Base-by-base conservation (phyloP, 2,888 invertebrate genomes). In the Steromphala cineraria region DNA sequence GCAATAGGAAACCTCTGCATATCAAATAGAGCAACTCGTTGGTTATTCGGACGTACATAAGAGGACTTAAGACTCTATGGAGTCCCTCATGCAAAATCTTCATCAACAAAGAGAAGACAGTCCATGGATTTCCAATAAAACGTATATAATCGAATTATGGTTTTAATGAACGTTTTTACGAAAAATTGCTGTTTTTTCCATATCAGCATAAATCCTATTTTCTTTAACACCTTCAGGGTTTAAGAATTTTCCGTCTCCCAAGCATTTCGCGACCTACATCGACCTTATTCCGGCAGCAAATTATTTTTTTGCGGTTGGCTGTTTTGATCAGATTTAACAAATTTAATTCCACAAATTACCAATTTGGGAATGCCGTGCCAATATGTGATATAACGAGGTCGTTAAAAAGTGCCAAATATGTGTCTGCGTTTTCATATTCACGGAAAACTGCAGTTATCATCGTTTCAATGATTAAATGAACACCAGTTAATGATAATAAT, bases 281-380 rank as follows among this genome's bases (percentile, higher is more conserved):
- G 36, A 71, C 71, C 71, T 71, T 36, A 40, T 36, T 36, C 71
- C 62, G 36, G 19, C 36, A 24, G 71, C 71, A 40, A 71, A 71
- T 71, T 36, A 71, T 71, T 71, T 40, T 71, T 71, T 24, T 71
- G 71, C 71, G 71, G 71, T 71, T 71, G 36, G 28, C 71, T 36
- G 71, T 36, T 71, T 71, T 36, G 31, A 71, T 71, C 40, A 71
- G 71, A 71, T 71, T 71, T 71, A 36, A 36, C n/a, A 40, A 71
- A 71, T 71, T 36, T 36, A 71, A 71, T 71, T 71, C 36, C 19
- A 36, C 17, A 17, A 71, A 71, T 71, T 71, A 71, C 36, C 71
- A 71, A 71, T 40, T 71, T 36, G 71, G 36, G 40, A 36, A 31
- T 36, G 71, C 17, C 36, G 36, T 40, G 28, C 17, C 71, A 71